Percentiles rank a stretch among this genome's conserved stretches.
These are phyloP conservation scores for Ahaetulla prasina DNA, from an alignment of 2,113 vertebrate species.

Conservation along the genomic window DNA sequence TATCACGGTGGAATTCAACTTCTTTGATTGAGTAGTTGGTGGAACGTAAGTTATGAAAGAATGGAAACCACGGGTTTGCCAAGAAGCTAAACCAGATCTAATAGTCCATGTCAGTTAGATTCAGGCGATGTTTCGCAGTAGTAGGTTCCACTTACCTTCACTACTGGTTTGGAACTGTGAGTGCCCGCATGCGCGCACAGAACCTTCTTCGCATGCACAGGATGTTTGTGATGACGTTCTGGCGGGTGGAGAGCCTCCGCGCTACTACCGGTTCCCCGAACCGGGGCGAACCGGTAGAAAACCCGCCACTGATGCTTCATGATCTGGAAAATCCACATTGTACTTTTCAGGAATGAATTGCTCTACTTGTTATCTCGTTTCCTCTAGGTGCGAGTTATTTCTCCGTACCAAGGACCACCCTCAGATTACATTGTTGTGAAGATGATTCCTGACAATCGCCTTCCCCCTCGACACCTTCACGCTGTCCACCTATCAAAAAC, in stretches of 20 bases:
- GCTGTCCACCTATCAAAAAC: constrained; percentile 77
- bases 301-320: no score
- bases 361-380: background rate
- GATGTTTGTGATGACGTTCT: no score
- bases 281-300: no score
- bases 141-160: no score
- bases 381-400: constrained; percentile 81
- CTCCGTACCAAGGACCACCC: constrained; percentile 86
- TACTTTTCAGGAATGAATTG: background rate
- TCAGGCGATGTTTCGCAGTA: no score
- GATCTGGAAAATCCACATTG: background rate
- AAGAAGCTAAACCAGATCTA: background rate
- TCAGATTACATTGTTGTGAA: constrained; percentile 85
- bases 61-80: background rate
- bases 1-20: background rate
- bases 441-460: constrained; percentile 93
- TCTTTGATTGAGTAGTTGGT: background rate
- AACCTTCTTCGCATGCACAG: no score
- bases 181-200: no score
- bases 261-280: no score
- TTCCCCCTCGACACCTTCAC: constrained; percentile 92
- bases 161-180: no score
- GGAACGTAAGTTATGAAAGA: background rate
- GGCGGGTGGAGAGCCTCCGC: no score
- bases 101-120: background rate